Conservation (phyloP, 2,888 invertebrate species). For the Cordilura impudica region DNA sequence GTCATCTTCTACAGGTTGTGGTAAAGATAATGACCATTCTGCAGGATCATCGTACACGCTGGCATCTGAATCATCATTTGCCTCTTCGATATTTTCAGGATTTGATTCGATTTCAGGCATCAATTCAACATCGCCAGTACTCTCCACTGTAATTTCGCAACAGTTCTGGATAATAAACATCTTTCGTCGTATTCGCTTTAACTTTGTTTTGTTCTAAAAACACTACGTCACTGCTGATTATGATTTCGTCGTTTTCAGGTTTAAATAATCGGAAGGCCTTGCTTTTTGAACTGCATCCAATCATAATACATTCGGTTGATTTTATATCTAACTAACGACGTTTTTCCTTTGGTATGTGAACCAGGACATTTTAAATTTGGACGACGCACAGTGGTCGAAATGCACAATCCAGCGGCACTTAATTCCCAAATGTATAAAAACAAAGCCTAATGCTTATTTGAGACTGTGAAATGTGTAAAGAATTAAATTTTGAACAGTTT, state of each 20-base stretch:
- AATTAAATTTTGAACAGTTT: too few relatives aligned
- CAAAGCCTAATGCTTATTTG: too few relatives aligned
- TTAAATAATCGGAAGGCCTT: slow-evolving; percentile 17
- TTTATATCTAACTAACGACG: slow-evolving; percentile 26
- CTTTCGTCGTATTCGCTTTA: background rate
- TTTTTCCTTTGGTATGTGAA: slow-evolving; percentile 51
- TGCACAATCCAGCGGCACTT: too few relatives aligned
- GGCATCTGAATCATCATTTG: background rate
- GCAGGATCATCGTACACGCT: background rate
- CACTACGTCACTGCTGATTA: slow-evolving; percentile 8
- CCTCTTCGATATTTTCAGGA: background rate
- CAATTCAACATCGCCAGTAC: background rate
- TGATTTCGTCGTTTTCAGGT: background rate
- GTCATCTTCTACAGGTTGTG: background rate
- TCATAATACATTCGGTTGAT: slow-evolving; percentile 25
- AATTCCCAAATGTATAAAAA: too few relatives aligned
- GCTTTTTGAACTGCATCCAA: slow-evolving; percentile 18
- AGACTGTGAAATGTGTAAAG: too few relatives aligned
- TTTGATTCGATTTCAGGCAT: background rate
- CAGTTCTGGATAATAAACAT: background rate
- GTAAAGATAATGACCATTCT: background rate
- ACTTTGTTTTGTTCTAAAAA: slow-evolving; percentile 16
- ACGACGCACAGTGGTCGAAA: slow-evolving; percentile 4
- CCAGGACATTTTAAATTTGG: slow-evolving; percentile 46
- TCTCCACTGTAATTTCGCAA: slow-evolving; percentile 2